A percentile compares a stretch with the other conserved stretches of the same genome.
phyloP scores from a whole-genome alignment of 23 tunicate genomes.

The Ciona savignyi region DNA sequence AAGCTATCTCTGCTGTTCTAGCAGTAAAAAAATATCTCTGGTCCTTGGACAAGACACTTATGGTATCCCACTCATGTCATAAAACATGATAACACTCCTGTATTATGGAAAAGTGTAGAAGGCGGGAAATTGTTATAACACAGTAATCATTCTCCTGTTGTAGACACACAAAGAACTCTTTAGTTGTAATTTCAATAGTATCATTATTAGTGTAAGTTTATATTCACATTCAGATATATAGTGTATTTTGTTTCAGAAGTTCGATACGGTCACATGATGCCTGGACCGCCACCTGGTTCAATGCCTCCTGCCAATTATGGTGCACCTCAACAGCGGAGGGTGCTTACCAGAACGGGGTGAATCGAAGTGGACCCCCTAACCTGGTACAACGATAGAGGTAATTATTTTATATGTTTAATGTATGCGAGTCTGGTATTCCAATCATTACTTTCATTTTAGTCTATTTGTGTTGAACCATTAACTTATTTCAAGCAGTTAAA shows the following conservation, averaged over 20 bases:
- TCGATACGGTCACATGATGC: constrained; percentile 69
- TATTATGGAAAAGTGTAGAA: no score
- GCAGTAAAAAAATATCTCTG: background rate
- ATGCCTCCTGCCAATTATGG: constrained; percentile 63
- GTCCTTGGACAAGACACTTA: background rate
- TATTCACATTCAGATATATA: no score
- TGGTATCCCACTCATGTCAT: no score
- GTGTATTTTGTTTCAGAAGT: constrained; percentile 33
- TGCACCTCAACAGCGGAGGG: constrained; percentile 38
- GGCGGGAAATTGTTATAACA: no score
- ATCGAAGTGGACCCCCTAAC: constrained; percentile 62
- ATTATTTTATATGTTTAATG: no score
- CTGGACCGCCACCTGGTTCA: constrained; percentile 57
- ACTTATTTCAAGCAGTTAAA: no score
- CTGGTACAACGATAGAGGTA: constrained; percentile 65
- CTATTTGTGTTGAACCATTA: background rate
- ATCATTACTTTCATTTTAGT: no score
- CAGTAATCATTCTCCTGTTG: background rate
- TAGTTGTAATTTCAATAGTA: no score
- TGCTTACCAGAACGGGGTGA: constrained; percentile 51
- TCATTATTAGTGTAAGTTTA: no score
- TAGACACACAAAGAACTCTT: background rate
- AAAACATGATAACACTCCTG: no score
- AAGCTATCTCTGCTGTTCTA: no score
- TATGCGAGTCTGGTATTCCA: no score